Evolutionary conservation across 2,113 vertebrate species (phyloP), one percentile per base, ranked within the genome.

Genomic region (Triplophysa dalaica): DNA sequence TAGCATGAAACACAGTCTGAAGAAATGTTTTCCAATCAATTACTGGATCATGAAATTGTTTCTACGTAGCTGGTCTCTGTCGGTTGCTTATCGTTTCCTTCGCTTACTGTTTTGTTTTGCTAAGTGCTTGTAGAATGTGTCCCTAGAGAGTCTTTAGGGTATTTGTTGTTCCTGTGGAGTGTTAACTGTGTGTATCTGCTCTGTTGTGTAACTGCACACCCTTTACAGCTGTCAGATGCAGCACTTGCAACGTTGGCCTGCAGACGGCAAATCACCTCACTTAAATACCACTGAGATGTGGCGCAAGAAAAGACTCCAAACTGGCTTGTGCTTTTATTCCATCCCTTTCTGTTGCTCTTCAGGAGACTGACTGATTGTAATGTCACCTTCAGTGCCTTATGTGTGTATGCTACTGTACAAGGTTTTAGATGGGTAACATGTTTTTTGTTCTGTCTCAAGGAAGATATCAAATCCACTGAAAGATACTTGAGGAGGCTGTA

Each of bases 271-370:
- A 85, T 82, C 80, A 69, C 56, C 73, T 38, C 26, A 9, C 67
- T 68, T 69, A 64, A 77, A 80, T 85, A 72, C 80, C 78, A 79
- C 75, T 22, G 78, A 79, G 65, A 84, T 85, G 83, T 77, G 75
- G 21, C 43, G 76, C 76, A 81, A 79, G 82, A 79, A 82, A 76
- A 73, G 58, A 70, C 58, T 52, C 19, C 64, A 60, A 26, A 68
- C 50, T 45, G 22, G 7, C 16, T 21, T 70, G 52, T 22, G 8
- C 63, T 68, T 67, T 11, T 67, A 41, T 14, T n/a, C 14, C 9
- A 21, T 73, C 38, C n/a, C 84, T 88, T 84, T 86, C 52, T 58
- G 9, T 24, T 29, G 70, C 29, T 63, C 70, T 52, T 56, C 9
- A 26, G 74, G 73, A 62, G 19, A 43, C 70, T 77, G 77, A 75